A percentile compares a stretch with the other conserved stretches of the same genome.
phyloP scores from a whole-genome alignment of 2,113 vertebrate species.

The Percopsis transmontana region DNA sequence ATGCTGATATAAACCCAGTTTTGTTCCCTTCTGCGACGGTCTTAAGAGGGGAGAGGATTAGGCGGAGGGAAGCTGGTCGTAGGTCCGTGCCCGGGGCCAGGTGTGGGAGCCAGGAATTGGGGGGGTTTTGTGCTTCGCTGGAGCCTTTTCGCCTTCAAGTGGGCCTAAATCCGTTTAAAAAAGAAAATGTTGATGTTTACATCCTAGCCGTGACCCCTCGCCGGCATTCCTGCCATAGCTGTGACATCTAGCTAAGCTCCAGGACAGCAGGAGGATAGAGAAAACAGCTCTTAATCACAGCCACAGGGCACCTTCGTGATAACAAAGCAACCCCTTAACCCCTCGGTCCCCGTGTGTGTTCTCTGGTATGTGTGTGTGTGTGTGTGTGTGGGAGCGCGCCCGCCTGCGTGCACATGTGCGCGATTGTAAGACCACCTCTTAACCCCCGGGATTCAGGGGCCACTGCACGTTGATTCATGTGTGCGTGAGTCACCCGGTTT shows the following conservation, averaged over 20 bases:
- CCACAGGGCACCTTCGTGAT: conserved; percentile 71
- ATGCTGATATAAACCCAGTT: conserved; percentile 69
- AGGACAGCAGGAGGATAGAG: conserved; percentile 72
- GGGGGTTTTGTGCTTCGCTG: conserved; percentile 1
- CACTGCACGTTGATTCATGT: conserved; percentile 40
- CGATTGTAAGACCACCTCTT: conserved; percentile 11
- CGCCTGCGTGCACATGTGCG: conserved; percentile 14
- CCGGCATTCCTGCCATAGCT: conserved; percentile 79
- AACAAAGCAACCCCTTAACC: conserved; percentile 74
- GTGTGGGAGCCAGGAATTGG: conserved; percentile 33
- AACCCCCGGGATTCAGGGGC: conserved; percentile 31
- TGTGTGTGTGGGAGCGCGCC: neutral
- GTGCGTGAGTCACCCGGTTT: conserved; percentile 41
- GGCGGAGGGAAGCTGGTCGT: conserved; percentile 50
- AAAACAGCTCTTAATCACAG: conserved; percentile 78
- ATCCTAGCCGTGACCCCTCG: conserved; percentile 76
- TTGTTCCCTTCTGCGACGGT: conserved; percentile 47
- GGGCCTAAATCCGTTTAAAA: conserved; percentile 75
- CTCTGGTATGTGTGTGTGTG: conserved; percentile 41
- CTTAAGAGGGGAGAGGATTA: conserved; percentile 67
- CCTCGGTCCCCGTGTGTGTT: conserved; percentile 52
- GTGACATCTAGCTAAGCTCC: conserved; percentile 79
- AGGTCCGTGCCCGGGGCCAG: conserved; percentile 69
- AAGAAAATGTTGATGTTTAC: conserved; percentile 83
- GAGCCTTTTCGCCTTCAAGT: conserved; percentile 65